These are phyloP conservation scores for Cyrtodaria siliqua DNA, from an alignment of 2,888 invertebrate genomes.

Conservation along the genomic window DNA sequence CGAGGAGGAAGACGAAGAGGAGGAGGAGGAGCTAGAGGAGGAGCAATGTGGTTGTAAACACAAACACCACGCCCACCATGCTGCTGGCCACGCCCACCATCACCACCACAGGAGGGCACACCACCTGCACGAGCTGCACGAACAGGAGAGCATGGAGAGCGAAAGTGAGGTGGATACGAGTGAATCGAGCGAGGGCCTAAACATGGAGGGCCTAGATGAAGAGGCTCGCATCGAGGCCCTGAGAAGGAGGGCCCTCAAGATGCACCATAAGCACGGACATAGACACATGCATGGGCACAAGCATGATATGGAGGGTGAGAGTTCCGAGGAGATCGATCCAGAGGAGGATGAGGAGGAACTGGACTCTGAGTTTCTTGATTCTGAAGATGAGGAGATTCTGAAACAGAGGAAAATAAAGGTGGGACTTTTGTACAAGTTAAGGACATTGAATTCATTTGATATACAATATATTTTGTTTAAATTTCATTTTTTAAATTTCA, in stretches of 20 bases:
- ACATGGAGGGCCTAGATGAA: slow-evolving; percentile 73
- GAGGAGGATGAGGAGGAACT: slow-evolving; percentile 79
- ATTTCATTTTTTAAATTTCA: no score
- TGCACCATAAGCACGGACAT: slow-evolving; percentile 44
- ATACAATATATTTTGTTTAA: no score
- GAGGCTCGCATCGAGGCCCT: slow-evolving; percentile 42
- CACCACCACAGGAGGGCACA: slow-evolving; percentile 62
- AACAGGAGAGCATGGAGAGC: slow-evolving; percentile 68
- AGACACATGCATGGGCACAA: slow-evolving; percentile 43
- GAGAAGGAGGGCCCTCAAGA: slow-evolving; percentile 32
- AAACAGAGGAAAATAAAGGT: slow-evolving; percentile 70
- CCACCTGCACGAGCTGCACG: slow-evolving; percentile 54
- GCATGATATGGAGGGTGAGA: slow-evolving; percentile 58
- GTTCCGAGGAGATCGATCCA: slow-evolving; percentile 67
- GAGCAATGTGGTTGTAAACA: slow-evolving; percentile 61
- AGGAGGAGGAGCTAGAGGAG: slow-evolving; percentile 52
- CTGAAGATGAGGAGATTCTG: slow-evolving; percentile 77
- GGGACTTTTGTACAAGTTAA: slow-evolving; percentile 9
- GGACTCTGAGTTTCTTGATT: slow-evolving; percentile 76
- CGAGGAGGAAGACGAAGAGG: slow-evolving; percentile 32
- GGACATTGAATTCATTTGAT: no score
- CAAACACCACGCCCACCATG: slow-evolving; percentile 50
- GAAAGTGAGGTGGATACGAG: slow-evolving; percentile 79
- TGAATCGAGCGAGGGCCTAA: slow-evolving; percentile 82
- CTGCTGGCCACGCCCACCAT: slow-evolving; percentile 54